Base-by-base conservation (phyloP, 2,888 invertebrate genomes). In the Anticlea derivata region DNA sequence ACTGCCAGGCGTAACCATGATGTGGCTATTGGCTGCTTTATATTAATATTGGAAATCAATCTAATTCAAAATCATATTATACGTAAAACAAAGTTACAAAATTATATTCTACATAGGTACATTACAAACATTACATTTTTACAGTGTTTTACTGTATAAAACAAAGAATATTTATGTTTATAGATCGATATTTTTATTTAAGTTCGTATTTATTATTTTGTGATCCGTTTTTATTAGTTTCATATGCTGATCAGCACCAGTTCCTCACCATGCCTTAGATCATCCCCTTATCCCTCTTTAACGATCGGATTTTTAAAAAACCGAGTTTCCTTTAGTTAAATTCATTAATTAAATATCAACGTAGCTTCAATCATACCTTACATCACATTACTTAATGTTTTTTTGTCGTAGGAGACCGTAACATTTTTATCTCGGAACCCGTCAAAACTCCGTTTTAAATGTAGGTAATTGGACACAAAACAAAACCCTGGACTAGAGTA, bases 21-120 rank as follows among this genome's bases (percentile, higher is more conserved):
- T 78, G 82, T 82, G 81, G 81, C 83, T 84, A 84, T 71, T 73
- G 75, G 83, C 85, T 85, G 86, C 84, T 86, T 85, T 71, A 70
- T 83, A 77, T 76, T 73, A 71, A 73, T 68, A 74, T 70, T 74
- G 73, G 69, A 70, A 68, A 63, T 66, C 63, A 63, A 59, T 63
- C 53, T 40, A 63, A 62, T 55, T 54, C 43, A 60, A 60, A 60
- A 60, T 59, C 55, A n/a, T n/a, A n/a, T 55, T 56, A 46, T 30
- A 22, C 52, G 53, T 38, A 22, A 51, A 51, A 41, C 51, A 46
- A 48, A 41, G 35, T 51, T 20, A 41, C 51, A 46, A 48, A 41
- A 35, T 51, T 20, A 20, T 22, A 45, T 24, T 24, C 17, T 7
- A 12, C n/a, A n/a, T n/a, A n/a, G n/a, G n/a, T 27, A 34, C 12